Percentiles rank a stretch among this genome's conserved stretches.
Evolutionary conservation across 2,888 invertebrate genomes (phyloP).

Genomic region (Oscheius sp.): DNA sequence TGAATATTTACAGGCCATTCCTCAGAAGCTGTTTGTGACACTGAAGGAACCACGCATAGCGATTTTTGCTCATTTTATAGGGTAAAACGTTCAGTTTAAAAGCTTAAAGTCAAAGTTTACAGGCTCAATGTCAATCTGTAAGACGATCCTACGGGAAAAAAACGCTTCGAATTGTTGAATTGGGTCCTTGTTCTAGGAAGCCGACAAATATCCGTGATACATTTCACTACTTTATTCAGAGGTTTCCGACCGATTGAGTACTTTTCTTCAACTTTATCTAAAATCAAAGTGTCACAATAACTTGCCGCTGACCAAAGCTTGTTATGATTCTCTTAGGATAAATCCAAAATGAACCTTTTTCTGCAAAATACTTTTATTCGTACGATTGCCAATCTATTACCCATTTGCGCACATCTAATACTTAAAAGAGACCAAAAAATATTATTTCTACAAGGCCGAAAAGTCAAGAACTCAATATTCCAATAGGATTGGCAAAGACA

Average conservation of each 20-base stretch:
- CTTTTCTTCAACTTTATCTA: background rate
- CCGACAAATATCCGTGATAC: slow-evolving; percentile 8
- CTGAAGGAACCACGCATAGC: slow-evolving; percentile 42
- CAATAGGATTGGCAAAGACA: background rate
- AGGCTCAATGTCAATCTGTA: slow-evolving; percentile 44
- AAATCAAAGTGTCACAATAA: background rate
- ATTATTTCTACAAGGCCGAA: background rate
- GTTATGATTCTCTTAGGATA: background rate
- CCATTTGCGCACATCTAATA: background rate
- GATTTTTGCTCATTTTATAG: slow-evolving; percentile 54
- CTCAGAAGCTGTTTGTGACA: slow-evolving; percentile 45
- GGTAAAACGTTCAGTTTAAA: slow-evolving; percentile 19
- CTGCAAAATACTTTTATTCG: background rate
- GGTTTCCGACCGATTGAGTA: slow-evolving; percentile 14
- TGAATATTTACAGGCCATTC: slow-evolving; percentile 39
- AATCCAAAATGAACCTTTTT: background rate
- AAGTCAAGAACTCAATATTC: background rate
- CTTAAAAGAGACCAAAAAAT: background rate
- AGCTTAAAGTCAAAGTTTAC: background rate
- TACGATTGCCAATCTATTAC: background rate
- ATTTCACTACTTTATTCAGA: slow-evolving; percentile 27
- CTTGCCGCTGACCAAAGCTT: background rate
- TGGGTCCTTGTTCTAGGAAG: slow-evolving; percentile 38
- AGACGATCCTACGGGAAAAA: slow-evolving; percentile 38
- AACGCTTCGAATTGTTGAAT: slow-evolving; percentile 38